Evolutionary conservation across 1,140 invertebrate species (phyloP).

Genomic region (Zophobas atratus): DNA sequence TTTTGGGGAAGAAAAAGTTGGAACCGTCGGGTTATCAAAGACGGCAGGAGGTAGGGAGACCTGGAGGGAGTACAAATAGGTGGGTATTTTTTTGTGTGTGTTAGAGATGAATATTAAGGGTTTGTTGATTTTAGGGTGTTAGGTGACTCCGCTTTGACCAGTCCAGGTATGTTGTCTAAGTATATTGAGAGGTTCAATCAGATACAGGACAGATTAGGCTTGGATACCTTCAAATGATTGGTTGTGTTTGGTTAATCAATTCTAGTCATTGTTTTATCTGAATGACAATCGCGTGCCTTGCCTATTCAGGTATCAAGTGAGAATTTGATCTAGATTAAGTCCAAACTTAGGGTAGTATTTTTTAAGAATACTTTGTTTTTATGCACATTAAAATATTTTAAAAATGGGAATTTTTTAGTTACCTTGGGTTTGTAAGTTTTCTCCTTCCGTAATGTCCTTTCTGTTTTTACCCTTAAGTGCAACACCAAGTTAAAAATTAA

Average conservation of each 20-base stretch:
- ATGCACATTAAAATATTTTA: constrained; percentile 35
- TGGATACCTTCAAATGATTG: constrained; percentile 47
- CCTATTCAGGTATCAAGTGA: constrained; percentile 30
- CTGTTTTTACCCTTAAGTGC: no score
- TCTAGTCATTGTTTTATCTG: constrained; percentile 34
- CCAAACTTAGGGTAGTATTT: constrained; percentile 34
- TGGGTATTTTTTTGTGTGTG: not conserved
- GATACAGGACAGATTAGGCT: constrained; percentile 62
- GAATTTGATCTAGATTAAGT: constrained; percentile 36
- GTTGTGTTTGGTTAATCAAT: constrained; percentile 4
- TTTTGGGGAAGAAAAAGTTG: not conserved
- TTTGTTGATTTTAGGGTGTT: constrained; percentile 1
- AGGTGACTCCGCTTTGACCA: constrained; percentile 45
- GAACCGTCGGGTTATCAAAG: not conserved
- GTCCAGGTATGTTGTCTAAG: constrained; percentile 59
- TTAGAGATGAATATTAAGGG: not conserved
- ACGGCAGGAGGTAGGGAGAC: not conserved
- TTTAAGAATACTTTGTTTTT: constrained; percentile 35
- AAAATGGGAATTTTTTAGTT: constrained; percentile 13
- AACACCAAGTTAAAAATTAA: no score
- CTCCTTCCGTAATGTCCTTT: no score
- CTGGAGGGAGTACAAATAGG: no score
- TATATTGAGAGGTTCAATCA: constrained; percentile 63
- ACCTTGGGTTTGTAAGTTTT: not conserved
- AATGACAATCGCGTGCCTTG: constrained; percentile 41